Percentiles rank a stretch among this genome's conserved stretches.
phyloP scores from a whole-genome alignment of 2,113 vertebrate genomes.

The Limnothrissa miodon region DNA sequence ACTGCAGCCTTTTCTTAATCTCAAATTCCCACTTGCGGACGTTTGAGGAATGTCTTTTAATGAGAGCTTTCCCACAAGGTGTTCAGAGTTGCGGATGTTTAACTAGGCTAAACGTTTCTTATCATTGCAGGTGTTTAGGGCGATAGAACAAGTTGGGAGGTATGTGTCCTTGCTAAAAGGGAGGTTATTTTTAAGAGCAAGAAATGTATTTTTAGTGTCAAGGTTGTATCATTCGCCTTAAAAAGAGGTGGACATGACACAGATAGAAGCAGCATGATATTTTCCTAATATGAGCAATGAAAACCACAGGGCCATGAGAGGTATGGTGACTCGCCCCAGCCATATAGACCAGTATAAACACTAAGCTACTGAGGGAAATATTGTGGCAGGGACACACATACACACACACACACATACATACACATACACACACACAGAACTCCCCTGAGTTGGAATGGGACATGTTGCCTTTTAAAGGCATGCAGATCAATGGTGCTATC shows the following conservation, averaged over 20 bases:
- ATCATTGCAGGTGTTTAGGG: not conserved
- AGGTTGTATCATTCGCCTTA: not conserved
- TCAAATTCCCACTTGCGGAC: not conserved
- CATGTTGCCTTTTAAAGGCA: not conserved
- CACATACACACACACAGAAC: not conserved
- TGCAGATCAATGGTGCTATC: not conserved
- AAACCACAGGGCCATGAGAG: not conserved
- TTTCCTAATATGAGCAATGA: not conserved
- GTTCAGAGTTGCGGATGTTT: not conserved
- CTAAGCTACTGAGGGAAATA: not conserved
- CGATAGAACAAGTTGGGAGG: not conserved
- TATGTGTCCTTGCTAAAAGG: conserved; percentile 2
- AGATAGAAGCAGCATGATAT: not conserved
- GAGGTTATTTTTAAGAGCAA: conserved; percentile 16
- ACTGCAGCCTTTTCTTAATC: not conserved
- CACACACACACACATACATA: conserved; percentile 10
- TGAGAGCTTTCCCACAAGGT: not conserved
- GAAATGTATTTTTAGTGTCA: not conserved
- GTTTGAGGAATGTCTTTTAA: not conserved
- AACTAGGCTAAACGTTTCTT: not conserved
- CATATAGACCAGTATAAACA: not conserved
- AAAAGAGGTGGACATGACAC: not conserved
- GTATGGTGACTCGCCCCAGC: not conserved
- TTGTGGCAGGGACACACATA: not conserved
- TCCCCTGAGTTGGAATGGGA: not conserved